Percentiles rank a stretch among this genome's conserved stretches.
Conservation (phyloP, 2,888 invertebrate genomes). For the Copidosoma aretas region DNA sequence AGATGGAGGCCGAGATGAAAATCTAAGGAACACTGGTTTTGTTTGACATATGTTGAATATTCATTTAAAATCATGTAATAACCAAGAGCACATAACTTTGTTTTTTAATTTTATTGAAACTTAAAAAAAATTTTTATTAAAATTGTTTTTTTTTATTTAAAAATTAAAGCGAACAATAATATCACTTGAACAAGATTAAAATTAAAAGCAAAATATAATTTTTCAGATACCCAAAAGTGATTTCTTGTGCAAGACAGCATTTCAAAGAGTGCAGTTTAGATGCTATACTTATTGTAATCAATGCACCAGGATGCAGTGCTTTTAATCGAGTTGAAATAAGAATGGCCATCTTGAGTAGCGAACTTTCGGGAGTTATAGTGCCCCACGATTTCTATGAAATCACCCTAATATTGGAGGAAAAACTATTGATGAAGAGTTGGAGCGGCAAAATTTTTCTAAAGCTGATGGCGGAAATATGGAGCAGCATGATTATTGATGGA, state of each 20-base stretch:
- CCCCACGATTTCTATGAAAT: slow-evolving; percentile 47
- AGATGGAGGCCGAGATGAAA: neutral
- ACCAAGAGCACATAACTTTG: neutral
- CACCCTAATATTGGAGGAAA: slow-evolving; percentile 49
- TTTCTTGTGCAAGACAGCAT: slow-evolving; percentile 38
- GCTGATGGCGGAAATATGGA: slow-evolving; percentile 55
- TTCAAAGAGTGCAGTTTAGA: slow-evolving; percentile 37
- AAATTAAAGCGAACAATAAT: neutral
- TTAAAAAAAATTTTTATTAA: neutral
- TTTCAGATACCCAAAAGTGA: slow-evolving; percentile 43
- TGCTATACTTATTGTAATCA: slow-evolving; percentile 46
- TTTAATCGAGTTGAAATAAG: slow-evolving; percentile 54
- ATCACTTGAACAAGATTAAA: neutral
- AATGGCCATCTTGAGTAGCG: slow-evolving; percentile 49
- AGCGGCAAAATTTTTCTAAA: slow-evolving; percentile 52
- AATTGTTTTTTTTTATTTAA: too few relatives aligned
- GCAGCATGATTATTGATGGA: slow-evolving; percentile 48
- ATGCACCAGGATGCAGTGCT: slow-evolving; percentile 36
- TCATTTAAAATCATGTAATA: neutral
- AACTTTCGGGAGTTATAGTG: slow-evolving; percentile 50
- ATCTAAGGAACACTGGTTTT: neutral
- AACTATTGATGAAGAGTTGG: slow-evolving; percentile 51
- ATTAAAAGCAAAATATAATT: slow-evolving; percentile 17
- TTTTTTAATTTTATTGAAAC: neutral
- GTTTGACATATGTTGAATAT: neutral